Conservation (phyloP, 2,113 vertebrate species). For the Ammodytes marinus region DNA sequence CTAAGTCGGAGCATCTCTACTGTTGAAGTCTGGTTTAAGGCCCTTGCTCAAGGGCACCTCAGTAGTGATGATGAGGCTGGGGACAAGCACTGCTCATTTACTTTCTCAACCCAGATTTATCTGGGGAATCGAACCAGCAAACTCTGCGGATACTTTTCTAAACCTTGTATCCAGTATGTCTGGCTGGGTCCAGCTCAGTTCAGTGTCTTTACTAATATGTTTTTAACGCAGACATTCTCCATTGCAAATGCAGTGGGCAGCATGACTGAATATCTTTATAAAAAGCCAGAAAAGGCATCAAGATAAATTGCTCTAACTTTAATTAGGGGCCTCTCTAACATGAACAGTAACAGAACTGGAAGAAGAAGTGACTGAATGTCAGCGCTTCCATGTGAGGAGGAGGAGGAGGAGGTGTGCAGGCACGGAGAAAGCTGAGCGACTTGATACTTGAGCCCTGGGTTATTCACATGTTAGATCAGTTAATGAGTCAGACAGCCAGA, state of each 20-base stretch:
- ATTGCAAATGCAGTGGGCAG: neutral
- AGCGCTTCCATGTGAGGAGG: neutral
- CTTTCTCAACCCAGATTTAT: neutral
- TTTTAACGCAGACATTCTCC: neutral
- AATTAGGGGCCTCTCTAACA: neutral
- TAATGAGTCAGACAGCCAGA: conserved; percentile 57
- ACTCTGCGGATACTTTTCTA: neutral
- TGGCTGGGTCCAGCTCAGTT: neutral
- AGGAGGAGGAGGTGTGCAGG: conserved; percentile 9
- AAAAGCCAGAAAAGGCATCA: neutral
- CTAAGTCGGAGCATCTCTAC: neutral
- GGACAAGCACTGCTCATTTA: too few relatives aligned
- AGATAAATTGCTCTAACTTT: conserved; percentile 9
- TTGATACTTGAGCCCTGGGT: conserved; percentile 54
- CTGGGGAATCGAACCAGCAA: neutral
- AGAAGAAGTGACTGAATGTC: neutral
- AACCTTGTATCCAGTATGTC: too few relatives aligned
- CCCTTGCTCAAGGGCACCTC: neutral
- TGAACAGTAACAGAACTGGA: neutral
- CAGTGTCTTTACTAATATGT: too few relatives aligned
- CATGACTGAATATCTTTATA: neutral
- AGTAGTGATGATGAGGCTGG: neutral
- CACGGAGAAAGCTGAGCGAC: conserved; percentile 35
- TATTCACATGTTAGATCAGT: conserved; percentile 57
- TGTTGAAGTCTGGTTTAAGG: neutral